Evolutionary conservation across 2,797 vertebrate genomes (phyloP).

Genomic region (Phataginus tricuspis): DNA sequence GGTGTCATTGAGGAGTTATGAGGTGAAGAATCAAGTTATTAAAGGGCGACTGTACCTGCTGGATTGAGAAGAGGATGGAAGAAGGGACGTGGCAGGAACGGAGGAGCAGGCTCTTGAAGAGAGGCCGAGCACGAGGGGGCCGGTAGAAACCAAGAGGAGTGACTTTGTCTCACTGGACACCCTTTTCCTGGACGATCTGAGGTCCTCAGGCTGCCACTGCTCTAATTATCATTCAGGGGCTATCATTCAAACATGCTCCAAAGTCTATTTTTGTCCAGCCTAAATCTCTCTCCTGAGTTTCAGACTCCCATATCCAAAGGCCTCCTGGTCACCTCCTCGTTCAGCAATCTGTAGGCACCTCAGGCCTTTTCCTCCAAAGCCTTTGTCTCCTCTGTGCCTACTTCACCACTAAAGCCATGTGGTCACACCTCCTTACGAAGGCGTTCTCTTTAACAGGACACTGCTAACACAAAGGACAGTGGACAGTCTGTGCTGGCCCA

Average conservation of each 20-base stretch:
- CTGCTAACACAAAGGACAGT: background rate
- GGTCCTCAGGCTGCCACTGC: fast-evolving
- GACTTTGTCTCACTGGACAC: background rate
- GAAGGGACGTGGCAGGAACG: background rate
- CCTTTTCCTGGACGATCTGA: too few species aligned
- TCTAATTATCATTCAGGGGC: background rate
- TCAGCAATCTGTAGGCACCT: too few species aligned
- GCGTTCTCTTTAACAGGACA: background rate
- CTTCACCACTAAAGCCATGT: background rate
- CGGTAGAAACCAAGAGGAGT: background rate
- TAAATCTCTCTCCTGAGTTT: background rate
- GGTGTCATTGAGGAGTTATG: background rate
- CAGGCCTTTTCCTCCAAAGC: background rate
- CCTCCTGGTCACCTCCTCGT: background rate
- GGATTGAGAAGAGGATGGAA: background rate
- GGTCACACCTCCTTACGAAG: background rate
- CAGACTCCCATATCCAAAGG: background rate
- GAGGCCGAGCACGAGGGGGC: background rate
- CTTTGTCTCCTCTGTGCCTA: background rate
- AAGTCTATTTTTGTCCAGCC: background rate
- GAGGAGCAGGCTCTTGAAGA: background rate
- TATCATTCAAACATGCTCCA: background rate
- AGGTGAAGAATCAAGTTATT: background rate
- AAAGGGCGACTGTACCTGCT: background rate
- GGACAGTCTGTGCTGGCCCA: background rate